These are phyloP conservation scores for Muntiacus reevesi DNA, from an alignment of 2,113 vertebrate species.

Conservation along the genomic window DNA sequence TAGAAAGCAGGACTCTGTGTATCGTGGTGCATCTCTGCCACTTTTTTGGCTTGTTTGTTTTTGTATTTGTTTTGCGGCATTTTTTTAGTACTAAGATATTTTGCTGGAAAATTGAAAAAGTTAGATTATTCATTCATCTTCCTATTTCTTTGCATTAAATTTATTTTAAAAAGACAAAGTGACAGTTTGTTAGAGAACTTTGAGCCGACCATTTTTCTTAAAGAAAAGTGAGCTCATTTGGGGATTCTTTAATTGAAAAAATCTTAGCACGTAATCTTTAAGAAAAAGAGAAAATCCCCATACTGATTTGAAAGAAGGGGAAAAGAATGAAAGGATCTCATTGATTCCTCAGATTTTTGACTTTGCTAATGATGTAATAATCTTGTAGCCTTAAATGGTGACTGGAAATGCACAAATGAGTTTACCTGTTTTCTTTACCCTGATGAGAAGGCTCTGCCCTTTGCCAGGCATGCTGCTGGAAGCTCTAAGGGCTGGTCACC, in stretches of 20 bases:
- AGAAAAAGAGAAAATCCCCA: background rate
- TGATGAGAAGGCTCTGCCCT: background rate
- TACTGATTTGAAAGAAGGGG: background rate
- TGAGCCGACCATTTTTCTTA: background rate
- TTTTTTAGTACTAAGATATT: background rate
- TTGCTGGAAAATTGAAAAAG: background rate
- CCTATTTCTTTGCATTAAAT: background rate
- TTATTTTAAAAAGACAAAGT: background rate
- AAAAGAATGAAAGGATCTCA: background rate
- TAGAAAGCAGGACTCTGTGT: background rate
- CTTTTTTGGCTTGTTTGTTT: background rate
- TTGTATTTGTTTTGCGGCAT: background rate
- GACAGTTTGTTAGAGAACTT: background rate
- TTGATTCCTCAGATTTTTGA: background rate
- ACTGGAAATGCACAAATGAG: background rate
- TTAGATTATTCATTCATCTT: background rate
- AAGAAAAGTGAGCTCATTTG: background rate
- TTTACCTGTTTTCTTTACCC: conserved; percentile 21
- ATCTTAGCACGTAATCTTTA: background rate
- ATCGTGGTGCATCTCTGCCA: background rate
- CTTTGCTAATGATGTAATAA: background rate
- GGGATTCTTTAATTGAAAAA: background rate
- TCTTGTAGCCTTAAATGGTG: background rate
- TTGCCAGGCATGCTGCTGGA: conserved; percentile 31
- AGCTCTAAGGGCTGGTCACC: background rate